phyloP scores from a whole-genome alignment of 2,113 vertebrate genomes.

The Psammodynastes pulverulentus region DNA sequence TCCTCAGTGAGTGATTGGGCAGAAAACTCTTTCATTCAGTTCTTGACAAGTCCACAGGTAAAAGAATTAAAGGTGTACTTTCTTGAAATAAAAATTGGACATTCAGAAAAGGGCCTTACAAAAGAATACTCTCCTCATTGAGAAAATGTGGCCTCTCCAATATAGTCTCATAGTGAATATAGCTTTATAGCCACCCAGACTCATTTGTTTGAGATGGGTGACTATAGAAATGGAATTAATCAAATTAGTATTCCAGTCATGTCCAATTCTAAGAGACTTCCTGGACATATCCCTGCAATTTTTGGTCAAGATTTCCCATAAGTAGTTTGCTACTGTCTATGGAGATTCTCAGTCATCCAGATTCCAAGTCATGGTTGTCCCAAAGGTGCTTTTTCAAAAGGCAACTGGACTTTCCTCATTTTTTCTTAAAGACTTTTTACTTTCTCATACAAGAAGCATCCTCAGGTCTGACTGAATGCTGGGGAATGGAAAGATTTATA shows the following conservation, averaged over 20 bases:
- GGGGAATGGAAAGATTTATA: neutral
- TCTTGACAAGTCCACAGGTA: neutral
- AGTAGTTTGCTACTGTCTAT: neutral
- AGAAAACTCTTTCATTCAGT: neutral
- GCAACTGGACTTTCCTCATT: neutral
- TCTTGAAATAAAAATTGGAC: neutral
- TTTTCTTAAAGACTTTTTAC: neutral
- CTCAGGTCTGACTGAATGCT: neutral
- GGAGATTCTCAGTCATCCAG: neutral
- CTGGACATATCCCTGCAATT: neutral
- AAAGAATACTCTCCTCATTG: neutral
- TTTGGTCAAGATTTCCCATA: neutral
- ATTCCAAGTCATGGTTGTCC: neutral
- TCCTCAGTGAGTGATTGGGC: neutral
- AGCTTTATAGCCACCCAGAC: neutral
- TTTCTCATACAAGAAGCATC: neutral
- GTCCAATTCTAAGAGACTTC: neutral
- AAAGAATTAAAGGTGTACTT: neutral
- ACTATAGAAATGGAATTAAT: neutral
- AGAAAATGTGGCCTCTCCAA: neutral
- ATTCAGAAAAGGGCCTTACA: neutral
- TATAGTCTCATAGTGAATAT: neutral
- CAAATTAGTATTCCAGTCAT: neutral
- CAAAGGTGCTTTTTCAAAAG: neutral
- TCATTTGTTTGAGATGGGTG: neutral